Evolutionary conservation across 2,888 invertebrate species (phyloP).

Genomic region (Xylota sylvarum): DNA sequence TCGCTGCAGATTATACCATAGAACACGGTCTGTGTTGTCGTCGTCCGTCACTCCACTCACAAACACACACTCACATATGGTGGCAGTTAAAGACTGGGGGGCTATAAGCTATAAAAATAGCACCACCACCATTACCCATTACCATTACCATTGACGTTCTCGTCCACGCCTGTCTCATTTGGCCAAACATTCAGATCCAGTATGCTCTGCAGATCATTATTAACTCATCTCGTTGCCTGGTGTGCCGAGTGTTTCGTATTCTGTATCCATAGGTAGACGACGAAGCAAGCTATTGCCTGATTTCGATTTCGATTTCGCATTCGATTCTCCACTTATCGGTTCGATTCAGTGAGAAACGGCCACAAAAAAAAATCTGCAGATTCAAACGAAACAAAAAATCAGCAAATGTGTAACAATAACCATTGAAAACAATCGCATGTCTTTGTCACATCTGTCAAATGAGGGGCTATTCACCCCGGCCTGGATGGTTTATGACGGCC

Average conservation of each 20-base stretch:
- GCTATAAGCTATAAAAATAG: constrained; percentile 69
- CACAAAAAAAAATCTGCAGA: constrained; percentile 1
- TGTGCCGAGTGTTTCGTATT: constrained; percentile 16
- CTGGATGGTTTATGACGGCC: constrained; percentile 55
- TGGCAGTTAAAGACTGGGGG: background rate
- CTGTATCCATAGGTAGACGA: constrained; percentile 12
- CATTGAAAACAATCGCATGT: constrained; percentile 66
- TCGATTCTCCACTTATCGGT: constrained; percentile 9
- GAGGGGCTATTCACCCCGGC: constrained; percentile 40
- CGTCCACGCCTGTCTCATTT: constrained; percentile 57
- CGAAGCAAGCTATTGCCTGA: no score
- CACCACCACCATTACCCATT: constrained; percentile 42
- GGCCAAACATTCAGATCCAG: constrained; percentile 50
- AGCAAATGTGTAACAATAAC: constrained; percentile 59
- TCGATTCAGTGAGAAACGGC: constrained; percentile 14
- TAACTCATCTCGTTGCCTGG: constrained; percentile 60
- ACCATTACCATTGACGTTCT: constrained; percentile 29
- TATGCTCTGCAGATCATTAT: constrained; percentile 60
- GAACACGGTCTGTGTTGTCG: constrained; percentile 3
- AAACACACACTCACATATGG: no score
- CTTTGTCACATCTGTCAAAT: constrained; percentile 70
- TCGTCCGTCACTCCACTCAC: background rate
- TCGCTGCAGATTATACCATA: constrained; percentile 60
- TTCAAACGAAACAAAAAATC: background rate
- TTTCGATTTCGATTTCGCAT: constrained; percentile 31